phyloP scores from a whole-genome alignment of 2,888 invertebrate species.

The Mayetiola destructor region DNA sequence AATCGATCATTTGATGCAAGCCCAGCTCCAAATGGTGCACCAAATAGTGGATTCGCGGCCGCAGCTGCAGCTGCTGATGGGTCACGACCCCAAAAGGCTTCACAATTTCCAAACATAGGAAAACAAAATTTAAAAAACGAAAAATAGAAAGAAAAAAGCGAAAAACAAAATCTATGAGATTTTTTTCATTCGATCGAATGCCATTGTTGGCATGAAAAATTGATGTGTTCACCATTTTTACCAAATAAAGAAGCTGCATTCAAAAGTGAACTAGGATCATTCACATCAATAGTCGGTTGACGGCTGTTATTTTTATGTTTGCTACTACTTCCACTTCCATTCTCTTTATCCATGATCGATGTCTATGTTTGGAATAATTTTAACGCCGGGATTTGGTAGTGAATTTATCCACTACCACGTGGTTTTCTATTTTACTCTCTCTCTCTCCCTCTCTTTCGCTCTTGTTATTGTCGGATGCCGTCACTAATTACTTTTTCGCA shows the following conservation, averaged over 20 bases:
- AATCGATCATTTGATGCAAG: conserved; percentile 34
- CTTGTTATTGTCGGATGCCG: too few relatives aligned
- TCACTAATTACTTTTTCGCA: too few relatives aligned
- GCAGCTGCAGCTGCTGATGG: conserved; percentile 24
- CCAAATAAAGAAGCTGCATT: conserved; percentile 68
- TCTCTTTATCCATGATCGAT: conserved; percentile 60
- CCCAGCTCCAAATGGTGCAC: conserved; percentile 34
- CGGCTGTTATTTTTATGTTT: conserved; percentile 37
- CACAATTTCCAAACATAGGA: conserved; percentile 23
- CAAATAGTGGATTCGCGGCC: conserved; percentile 34
- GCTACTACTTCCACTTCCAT: conserved; percentile 52
- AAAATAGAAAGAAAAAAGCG: neutral
- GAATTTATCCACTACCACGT: neutral
- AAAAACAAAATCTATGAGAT: neutral
- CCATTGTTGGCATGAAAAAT: neutral
- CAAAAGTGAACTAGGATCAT: conserved; percentile 53
- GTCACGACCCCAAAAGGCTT: conserved; percentile 72
- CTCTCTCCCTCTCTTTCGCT: neutral
- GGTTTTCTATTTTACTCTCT: neutral
- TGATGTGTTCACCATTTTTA: conserved; percentile 37
- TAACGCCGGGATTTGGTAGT: conserved; percentile 12
- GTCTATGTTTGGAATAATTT: neutral
- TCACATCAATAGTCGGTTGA: conserved; percentile 26
- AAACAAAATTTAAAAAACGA: conserved; percentile 24
- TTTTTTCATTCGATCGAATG: neutral